Conservation (phyloP, 2,888 invertebrate species). For the Sussaba pulchella region DNA sequence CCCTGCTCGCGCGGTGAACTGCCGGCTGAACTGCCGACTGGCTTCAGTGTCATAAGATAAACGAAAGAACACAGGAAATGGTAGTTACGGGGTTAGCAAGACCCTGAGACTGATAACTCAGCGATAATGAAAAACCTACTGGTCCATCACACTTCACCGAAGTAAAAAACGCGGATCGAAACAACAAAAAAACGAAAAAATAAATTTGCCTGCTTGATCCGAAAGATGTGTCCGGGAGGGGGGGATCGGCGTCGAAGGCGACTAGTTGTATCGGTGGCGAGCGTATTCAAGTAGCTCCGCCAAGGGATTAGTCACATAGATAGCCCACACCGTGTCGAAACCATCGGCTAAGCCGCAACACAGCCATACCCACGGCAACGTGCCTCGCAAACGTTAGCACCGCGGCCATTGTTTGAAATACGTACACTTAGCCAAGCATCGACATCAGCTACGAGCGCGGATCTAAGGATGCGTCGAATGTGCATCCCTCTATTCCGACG, state of each 20-base stretch:
- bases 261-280: constrained; percentile 40
- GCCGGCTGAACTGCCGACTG: no score
- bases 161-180: constrained; percentile 18
- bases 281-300: constrained; percentile 20
- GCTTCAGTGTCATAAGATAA: no score
- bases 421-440: constrained; percentile 77
- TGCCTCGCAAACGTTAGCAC: constrained; percentile 74
- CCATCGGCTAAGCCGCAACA: constrained; percentile 24
- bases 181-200: constrained; percentile 18
- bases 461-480: constrained; percentile 51
- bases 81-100: constrained; percentile 12
- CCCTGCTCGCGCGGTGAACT: no score
- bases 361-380: constrained; percentile 19
- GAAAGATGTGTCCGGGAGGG: constrained; percentile 15
- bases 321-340: constrained; percentile 35
- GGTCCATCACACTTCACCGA: constrained; percentile 35
- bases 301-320: constrained; percentile 28
- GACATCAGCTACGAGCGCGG: constrained; percentile 22
- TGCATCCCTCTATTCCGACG: background rate
- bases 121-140: constrained; percentile 74
- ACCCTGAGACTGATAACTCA: background rate
- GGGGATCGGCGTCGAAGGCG: constrained; percentile 42
- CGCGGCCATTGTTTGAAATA: constrained; percentile 78
- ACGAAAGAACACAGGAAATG: constrained; percentile 5
- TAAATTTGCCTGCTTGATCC: constrained; percentile 38